Evolutionary conservation across 2,797 vertebrate genomes (phyloP), one percentile per base, ranked within the genome.

Genomic region (Alcedo atthis): DNA sequence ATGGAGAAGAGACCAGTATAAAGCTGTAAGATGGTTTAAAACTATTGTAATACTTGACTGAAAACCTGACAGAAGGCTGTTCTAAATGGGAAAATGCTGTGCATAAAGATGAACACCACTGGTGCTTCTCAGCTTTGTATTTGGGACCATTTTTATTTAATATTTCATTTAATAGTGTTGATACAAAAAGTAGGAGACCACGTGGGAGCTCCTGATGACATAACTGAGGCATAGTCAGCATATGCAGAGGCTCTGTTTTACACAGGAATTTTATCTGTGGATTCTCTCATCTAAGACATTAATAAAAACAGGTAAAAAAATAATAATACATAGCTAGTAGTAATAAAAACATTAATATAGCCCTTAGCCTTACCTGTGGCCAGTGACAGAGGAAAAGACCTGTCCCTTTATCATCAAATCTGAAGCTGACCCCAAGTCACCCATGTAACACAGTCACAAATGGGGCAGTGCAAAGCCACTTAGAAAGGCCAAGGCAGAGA

Each of bases 141-240:
- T 16, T 91, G 77, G 85, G 87, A 88, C 33, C 1, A 3, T 53
- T 76, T 89, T 93, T 94, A 95, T 92, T 95, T 79, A 93, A 77
- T 86, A 37, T 86, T 92, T 94, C 85, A 95, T 92, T 91, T 87
- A 92, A 93, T 54, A 75, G 53, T 48, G 43, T 59, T 91, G 69
- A 51, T 81, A 63, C 54, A 43, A 81, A 83, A 93, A 91, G 76
- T 73, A 91, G 87, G 70, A 59, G 63, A 93, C 58, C 58, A 51
- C 85, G 81, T 55, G 5, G 85, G 91, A 87, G 80, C 21, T 89
- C 59, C 80, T 84, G 80, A 62, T 0, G 6, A 61, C 25, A 13
- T 43, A 48, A 85, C 25, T 57, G 45, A 85, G 37, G 70, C 54
- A 58, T 0, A 86, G 87, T 40, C 77, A 85, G 82, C 90, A 81